Evolutionary conservation across 1,140 invertebrate genomes (phyloP).

Genomic region (Drosophila pandora): DNA sequence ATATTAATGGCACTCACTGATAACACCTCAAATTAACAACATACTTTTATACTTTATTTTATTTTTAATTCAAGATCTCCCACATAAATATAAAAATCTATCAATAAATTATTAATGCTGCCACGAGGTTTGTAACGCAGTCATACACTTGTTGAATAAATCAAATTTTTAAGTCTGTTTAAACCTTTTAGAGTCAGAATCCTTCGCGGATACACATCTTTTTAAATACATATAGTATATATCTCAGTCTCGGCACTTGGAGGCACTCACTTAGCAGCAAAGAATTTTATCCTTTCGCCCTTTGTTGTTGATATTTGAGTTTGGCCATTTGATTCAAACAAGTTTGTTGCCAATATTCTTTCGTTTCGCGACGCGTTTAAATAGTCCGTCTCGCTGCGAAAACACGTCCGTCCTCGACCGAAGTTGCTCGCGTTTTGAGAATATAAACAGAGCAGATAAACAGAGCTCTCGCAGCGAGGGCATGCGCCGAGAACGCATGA

Average conservation of each 20-base stretch:
- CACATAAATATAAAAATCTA: not conserved
- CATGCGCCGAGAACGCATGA: slow-evolving; percentile 51
- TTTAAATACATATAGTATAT: slow-evolving; percentile 1
- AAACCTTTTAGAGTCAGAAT: not conserved
- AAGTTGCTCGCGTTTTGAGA: slow-evolving; percentile 73
- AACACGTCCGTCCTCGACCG: slow-evolving; percentile 69
- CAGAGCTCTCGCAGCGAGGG: slow-evolving; percentile 33
- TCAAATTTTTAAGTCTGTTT: not conserved
- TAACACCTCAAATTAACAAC: slow-evolving; percentile 56
- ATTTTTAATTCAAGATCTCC: slow-evolving; percentile 43
- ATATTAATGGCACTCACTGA: slow-evolving; percentile 27
- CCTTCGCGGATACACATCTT: slow-evolving; percentile 15
- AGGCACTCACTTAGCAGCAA: slow-evolving; percentile 39
- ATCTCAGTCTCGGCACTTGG: not conserved
- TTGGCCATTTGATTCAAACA: slow-evolving; percentile 49
- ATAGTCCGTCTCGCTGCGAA: slow-evolving; percentile 15
- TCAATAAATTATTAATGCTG: slow-evolving; percentile 18
- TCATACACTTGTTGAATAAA: slow-evolving; percentile 45
- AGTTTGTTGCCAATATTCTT: slow-evolving; percentile 75
- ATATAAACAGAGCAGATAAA: slow-evolving; percentile 70
- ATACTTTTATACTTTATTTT: slow-evolving; percentile 24
- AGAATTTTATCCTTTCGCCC: slow-evolving; percentile 43
- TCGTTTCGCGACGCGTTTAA: slow-evolving; percentile 39
- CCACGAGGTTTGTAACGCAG: slow-evolving; percentile 1
- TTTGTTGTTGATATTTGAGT: slow-evolving; percentile 32